Conservation (phyloP, 1,140 invertebrate species). For the Oppia nitens region DNA sequence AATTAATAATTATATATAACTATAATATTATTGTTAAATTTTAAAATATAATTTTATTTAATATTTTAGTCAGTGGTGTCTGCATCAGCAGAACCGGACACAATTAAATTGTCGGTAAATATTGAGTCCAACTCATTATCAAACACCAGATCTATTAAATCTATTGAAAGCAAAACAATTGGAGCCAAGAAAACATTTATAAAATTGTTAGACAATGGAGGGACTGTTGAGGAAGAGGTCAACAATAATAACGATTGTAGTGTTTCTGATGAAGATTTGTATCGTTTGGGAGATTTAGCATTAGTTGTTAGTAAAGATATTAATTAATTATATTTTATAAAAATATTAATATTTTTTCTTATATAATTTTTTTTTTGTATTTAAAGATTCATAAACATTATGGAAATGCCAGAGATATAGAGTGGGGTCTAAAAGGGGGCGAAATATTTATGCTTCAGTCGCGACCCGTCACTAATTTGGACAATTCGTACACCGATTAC, state of each 20-base stretch:
- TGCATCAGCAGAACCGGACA: constrained; percentile 51
- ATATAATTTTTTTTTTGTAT: constrained; percentile 10
- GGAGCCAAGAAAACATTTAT: constrained; percentile 1
- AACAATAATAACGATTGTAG: not conserved
- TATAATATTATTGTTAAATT: too few relatives aligned
- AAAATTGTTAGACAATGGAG: not conserved
- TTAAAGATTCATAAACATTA: constrained; percentile 7
- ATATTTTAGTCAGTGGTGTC: constrained; percentile 46
- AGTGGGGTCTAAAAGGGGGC: constrained; percentile 18
- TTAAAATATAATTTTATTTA: not conserved
- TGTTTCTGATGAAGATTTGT: not conserved
- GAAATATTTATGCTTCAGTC: constrained; percentile 16
- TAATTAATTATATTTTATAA: too few relatives aligned
- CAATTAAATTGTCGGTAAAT: constrained; percentile 30
- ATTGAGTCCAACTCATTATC: not conserved
- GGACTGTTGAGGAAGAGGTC: not conserved
- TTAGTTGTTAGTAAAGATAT: not conserved
- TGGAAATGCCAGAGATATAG: constrained; percentile 17
- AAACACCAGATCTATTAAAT: not conserved
- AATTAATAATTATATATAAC: too few relatives aligned
- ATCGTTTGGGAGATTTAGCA: not conserved
- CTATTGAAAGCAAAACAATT: not conserved
- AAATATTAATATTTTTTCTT: not conserved
- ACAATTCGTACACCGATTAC: constrained; percentile 10
- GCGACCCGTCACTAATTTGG: constrained; percentile 17